These are phyloP conservation scores for Acridotheres tristis DNA, from an alignment of 2,797 vertebrate genomes.

Conservation along the genomic window DNA sequence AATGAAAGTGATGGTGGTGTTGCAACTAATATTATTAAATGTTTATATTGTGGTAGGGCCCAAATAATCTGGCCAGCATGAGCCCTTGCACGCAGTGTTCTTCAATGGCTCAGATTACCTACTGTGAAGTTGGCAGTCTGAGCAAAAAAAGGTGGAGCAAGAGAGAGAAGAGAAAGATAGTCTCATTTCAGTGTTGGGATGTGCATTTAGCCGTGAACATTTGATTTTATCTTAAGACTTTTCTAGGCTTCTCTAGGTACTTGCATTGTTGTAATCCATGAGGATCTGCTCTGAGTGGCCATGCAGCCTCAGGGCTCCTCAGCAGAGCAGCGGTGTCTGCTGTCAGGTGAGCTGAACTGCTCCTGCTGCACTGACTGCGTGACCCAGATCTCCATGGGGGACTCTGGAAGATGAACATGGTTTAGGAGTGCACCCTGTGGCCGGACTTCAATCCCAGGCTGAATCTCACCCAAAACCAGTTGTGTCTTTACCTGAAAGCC, in stretches of 20 bases:
- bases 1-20: not conserved
- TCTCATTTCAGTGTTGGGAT: not conserved
- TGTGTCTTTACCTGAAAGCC: not conserved
- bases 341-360: rapidly evolving
- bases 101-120: not conserved
- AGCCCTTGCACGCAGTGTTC: not conserved
- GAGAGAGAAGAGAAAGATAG: not conserved
- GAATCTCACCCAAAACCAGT: rapidly evolving
- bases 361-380: not conserved
- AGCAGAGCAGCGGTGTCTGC: not conserved
- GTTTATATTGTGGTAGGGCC: not conserved
- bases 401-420: rapidly evolving
- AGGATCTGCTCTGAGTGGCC: not conserved
- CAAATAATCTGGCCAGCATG: not conserved
- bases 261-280: rapidly evolving
- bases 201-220: not conserved
- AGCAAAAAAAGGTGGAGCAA: not conserved
- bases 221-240: not conserved
- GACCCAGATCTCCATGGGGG: rapidly evolving
- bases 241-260: not conserved
- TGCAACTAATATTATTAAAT: not conserved
- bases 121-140: not conserved
- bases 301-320: not conserved
- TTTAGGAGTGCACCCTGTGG: not conserved
- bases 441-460: not conserved